These are phyloP conservation scores for Notoglanidium macrostoma DNA, from an alignment of 2,797 vertebrate species.

Conservation along the genomic window DNA sequence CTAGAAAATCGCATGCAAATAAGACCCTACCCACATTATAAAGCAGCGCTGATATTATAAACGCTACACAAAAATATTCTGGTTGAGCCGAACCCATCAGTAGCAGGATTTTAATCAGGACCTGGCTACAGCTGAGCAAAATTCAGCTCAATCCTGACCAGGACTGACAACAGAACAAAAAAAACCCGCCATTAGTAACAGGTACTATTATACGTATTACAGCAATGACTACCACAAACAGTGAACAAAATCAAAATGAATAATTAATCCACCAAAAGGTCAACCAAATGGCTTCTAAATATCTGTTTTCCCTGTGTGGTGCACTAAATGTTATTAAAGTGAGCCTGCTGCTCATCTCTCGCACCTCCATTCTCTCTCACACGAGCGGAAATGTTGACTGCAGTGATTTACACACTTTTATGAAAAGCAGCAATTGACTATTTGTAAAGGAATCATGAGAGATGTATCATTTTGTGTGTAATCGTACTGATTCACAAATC, in stretches of 20 bases:
- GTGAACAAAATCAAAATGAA: not conserved
- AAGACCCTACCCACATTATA: not conserved
- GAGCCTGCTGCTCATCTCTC: not conserved
- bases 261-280: not conserved
- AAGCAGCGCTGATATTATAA: not conserved
- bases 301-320: not conserved
- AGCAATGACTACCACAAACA: not conserved
- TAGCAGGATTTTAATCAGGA: not conserved
- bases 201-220: not conserved
- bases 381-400: not conserved
- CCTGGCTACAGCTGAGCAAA: not conserved
- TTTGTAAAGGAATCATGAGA: not conserved
- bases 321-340: not conserved
- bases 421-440: not conserved
- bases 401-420: no score
- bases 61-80: not conserved
- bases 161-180: not conserved
- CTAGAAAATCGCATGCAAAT: conserved; percentile 40
- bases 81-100: not conserved
- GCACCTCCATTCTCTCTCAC: not conserved
- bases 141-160: not conserved
- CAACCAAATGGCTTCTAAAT: not conserved
- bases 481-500: not conserved
- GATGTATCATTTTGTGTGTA: not conserved
- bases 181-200: not conserved